Conservation (phyloP, 2,888 invertebrate genomes). For the Thelaira solivaga region DNA sequence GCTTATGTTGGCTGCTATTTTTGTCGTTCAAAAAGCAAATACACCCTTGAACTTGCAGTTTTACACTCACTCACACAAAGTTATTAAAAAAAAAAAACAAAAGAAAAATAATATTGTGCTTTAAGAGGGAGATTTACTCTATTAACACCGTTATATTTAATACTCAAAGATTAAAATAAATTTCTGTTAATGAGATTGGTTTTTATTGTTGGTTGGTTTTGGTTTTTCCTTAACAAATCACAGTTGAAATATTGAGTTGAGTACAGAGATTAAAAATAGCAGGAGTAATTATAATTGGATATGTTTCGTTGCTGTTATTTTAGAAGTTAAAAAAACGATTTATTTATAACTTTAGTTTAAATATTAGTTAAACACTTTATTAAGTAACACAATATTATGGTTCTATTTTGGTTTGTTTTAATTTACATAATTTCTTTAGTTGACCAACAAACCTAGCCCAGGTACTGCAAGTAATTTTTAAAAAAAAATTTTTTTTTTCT, state of each 20-base stretch:
- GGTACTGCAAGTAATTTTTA: no score
- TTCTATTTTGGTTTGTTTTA: no score
- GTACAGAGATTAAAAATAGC: neutral
- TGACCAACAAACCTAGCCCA: no score
- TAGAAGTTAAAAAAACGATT: neutral
- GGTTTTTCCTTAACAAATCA: neutral
- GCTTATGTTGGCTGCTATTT: slow-evolving; percentile 34
- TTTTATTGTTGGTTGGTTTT: neutral
- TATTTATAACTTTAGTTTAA: neutral
- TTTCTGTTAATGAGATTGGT: neutral
- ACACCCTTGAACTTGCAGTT: no score
- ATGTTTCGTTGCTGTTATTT: slow-evolving; percentile 39
- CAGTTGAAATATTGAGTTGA: neutral
- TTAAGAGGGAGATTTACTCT: no score
- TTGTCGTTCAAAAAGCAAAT: no score
- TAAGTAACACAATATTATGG: no score
- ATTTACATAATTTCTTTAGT: no score
- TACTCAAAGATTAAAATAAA: neutral
- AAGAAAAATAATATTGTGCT: no score
- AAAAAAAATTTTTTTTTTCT: no score
- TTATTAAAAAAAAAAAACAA: no score
- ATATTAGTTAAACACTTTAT: no score
- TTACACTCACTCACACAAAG: neutral
- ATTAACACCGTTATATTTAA: neutral
- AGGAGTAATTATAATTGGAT: slow-evolving; percentile 7